These are phyloP conservation scores for Eupristina koningsbergeri DNA, from an alignment of 1,140 invertebrate genomes.

Conservation along the genomic window DNA sequence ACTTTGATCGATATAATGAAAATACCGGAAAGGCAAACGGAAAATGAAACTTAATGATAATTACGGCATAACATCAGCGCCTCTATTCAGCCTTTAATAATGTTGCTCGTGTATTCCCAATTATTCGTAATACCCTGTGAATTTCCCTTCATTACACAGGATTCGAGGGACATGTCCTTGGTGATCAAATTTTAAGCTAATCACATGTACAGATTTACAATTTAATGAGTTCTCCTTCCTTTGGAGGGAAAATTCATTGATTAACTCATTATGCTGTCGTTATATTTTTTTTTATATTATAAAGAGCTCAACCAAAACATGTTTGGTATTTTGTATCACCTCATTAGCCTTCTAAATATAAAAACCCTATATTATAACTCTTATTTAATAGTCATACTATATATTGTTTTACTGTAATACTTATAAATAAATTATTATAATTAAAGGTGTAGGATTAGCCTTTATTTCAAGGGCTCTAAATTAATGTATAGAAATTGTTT, in stretches of 20 bases:
- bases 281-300: neutral
- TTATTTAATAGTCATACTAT: neutral
- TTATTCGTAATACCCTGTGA: conserved; percentile 15
- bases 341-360: neutral
- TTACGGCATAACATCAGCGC: neutral
- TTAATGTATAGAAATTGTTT: no score
- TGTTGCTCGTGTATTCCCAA: neutral
- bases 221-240: conserved; percentile 14
- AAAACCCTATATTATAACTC: neutral
- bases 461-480: no score
- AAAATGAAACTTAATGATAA: conserved; percentile 8
- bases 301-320: neutral
- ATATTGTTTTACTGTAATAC: no score
- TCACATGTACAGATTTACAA: conserved; percentile 32
- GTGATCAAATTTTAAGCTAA: conserved; percentile 17
- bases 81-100: conserved; percentile 21
- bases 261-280: no score
- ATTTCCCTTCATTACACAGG: conserved; percentile 5
- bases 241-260: neutral
- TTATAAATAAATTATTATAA: no score
- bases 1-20: neutral
- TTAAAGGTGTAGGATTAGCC: no score
- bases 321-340: conserved; percentile 5
- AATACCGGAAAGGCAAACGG: neutral
- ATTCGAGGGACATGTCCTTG: neutral